Evolutionary conservation across 92 coral and sea anemone species (phyloP).

Genomic region (Palythoa caribaeorum): DNA sequence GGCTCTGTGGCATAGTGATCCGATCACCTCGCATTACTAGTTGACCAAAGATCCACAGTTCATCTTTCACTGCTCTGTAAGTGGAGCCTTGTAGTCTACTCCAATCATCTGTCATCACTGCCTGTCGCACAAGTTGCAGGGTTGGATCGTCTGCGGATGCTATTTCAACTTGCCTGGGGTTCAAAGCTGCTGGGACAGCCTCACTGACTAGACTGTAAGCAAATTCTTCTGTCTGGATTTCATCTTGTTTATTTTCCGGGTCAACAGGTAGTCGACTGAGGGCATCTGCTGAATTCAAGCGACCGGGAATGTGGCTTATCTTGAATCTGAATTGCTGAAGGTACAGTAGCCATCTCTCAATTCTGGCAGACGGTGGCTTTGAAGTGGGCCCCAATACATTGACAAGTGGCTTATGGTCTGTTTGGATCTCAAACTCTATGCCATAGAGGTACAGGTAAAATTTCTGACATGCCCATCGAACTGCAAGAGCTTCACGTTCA

Average conservation of each 20-base stretch:
- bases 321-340: conserved; percentile 62
- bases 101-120: conserved; percentile 61
- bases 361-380: conserved; percentile 68
- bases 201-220: conserved; percentile 67
- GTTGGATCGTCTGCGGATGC: neutral
- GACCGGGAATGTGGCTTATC: conserved; percentile 62
- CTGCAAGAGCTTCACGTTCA: conserved; percentile 73
- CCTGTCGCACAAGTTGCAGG: conserved; percentile 54
- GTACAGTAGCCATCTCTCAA: conserved; percentile 72
- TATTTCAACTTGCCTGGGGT: conserved; percentile 43
- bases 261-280: conserved; percentile 35
- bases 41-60: conserved; percentile 47
- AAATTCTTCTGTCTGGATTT: conserved; percentile 37
- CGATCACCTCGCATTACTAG: conserved; percentile 61
- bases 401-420: conserved; percentile 66
- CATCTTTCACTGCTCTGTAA: conserved; percentile 52
- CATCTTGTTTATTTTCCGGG: conserved; percentile 43
- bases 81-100: conserved; percentile 43
- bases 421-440: conserved; percentile 41
- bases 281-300: conserved; percentile 58
- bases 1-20: conserved; percentile 62
- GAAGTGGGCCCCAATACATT: conserved; percentile 65
- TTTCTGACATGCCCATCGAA: conserved; percentile 71
- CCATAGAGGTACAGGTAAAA: conserved; percentile 59
- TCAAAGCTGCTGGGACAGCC: conserved; percentile 54